Base-by-base conservation (phyloP, 2,797 vertebrate genomes). In the Valencia hispanica region DNA sequence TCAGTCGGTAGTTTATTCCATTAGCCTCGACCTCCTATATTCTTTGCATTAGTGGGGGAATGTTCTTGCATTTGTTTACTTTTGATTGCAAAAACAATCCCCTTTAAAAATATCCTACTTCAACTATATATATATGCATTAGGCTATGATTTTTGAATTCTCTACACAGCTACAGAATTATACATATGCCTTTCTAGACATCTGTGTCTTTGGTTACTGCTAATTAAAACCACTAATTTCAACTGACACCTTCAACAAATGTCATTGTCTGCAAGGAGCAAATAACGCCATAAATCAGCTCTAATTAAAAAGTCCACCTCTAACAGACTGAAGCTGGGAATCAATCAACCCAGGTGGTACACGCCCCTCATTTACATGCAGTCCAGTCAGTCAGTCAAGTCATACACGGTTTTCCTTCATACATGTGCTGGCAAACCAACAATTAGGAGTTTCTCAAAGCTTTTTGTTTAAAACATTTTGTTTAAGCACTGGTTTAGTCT, bases 341-440 rank as follows among this genome's bases (percentile, higher is more conserved):
- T 84, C 68, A 78, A 53, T 79, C 74, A 77, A 27, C 74, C 70
- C 81, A 87, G 81, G 84, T 85, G 82, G 77, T 0, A 12, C 81
- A 70, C 75, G 47, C 59, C 27, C 78, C 71, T 79, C 73, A 79
- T 82, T 79, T 45, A 59, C 47, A 79, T 48, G 79, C 78, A 80
- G 45, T 50, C 47, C 61, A 59, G 10, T 32, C 65, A 73, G 25
- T 11, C 18, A 1, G 20, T 27, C 65, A 50, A 73, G 25, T 11
- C 18, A 1, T 25, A 27, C 65, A 50, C 79, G 50, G 43, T 74
- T 32, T 2, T 10, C 47, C n/a, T 48, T 30, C 59, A 47, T 51
- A 72, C 70, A 53, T 48, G 75, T 78, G 47, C 30, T 69, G 27
- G 34, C 8, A 73, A 77, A 68, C 39, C 47, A 68, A 73, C 11